phyloP scores from a whole-genome alignment of 1,140 invertebrate species.

The Muscidifurax raptorellus region DNA sequence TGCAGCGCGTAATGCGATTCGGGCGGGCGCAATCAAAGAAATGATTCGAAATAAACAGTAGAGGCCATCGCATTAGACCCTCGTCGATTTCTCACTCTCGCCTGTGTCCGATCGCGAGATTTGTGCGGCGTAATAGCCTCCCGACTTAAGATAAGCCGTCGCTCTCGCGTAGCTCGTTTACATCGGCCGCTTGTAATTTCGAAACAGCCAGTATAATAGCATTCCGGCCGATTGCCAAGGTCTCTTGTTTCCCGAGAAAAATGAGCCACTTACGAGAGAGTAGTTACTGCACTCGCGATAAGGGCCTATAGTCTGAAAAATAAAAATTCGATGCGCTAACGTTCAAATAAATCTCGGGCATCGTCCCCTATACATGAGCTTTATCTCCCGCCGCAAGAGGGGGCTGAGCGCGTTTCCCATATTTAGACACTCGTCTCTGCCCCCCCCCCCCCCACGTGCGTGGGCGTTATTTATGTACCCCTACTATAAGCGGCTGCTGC shows the following conservation, averaged over 20 bases:
- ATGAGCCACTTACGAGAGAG: not conserved
- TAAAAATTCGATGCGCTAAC: conserved; percentile 34
- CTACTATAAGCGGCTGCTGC: not conserved
- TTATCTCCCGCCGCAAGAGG: conserved; percentile 1
- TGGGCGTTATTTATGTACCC: conserved; percentile 28
- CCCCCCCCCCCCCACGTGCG: no score
- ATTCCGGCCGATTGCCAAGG: no score
- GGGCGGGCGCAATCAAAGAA: not conserved
- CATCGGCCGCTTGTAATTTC: no score
- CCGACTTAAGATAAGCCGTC: no score
- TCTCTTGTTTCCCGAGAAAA: conserved; percentile 10
- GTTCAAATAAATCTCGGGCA: conserved; percentile 25
- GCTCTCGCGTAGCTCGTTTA: no score
- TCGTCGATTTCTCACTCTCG: no score
- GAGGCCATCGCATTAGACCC: not conserved
- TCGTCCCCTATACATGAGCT: not conserved
- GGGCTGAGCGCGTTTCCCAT: conserved; percentile 6
- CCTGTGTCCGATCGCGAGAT: no score
- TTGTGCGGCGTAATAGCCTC: no score
- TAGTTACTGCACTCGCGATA: conserved; percentile 6
- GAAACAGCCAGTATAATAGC: no score
- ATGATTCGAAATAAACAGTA: not conserved
- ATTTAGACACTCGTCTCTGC: conserved; percentile 16
- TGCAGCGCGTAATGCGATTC: not conserved
- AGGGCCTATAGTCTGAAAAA: not conserved